A percentile compares a stretch with the other conserved stretches of the same genome.
These are phyloP conservation scores for Drosophila ohnishii DNA, from an alignment of 1,140 invertebrate genomes.

Conservation along the genomic window DNA sequence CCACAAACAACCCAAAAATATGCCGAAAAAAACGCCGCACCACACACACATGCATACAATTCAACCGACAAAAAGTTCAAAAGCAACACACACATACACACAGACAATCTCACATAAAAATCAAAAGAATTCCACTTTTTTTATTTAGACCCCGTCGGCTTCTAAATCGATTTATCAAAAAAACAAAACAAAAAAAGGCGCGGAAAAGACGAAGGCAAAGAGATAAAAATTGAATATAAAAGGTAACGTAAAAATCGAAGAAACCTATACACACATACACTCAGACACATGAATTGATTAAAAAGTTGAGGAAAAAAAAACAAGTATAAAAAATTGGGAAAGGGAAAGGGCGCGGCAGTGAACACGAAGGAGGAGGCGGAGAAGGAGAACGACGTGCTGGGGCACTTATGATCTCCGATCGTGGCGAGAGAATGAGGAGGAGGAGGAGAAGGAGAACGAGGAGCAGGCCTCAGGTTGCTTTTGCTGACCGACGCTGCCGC, in stretches of 20 bases:
- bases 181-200: conserved; percentile 63
- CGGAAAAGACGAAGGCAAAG: conserved; percentile 78
- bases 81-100: conserved; percentile 35
- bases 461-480: conserved; percentile 25
- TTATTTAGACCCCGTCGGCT: conserved; percentile 69
- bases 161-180: conserved; percentile 81
- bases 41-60: conserved; percentile 23
- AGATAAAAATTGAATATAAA: conserved; percentile 78
- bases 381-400: conserved; percentile 43
- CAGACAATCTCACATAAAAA: conserved; percentile 49
- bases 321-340: conserved; percentile 36
- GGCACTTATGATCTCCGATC: conserved; percentile 53
- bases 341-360: conserved; percentile 39
- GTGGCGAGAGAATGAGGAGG: conserved; percentile 2
- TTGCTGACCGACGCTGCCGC: conserved; percentile 59
- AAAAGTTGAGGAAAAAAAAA: conserved; percentile 68
- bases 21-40: conserved; percentile 42
- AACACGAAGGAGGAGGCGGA: conserved; percentile 4
- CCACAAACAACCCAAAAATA: conserved; percentile 46
- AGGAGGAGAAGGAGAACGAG: conserved; percentile 2
- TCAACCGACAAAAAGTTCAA: conserved; percentile 58
- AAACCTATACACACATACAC: conserved; percentile 75
- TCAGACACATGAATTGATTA: conserved; percentile 68
- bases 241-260: conserved; percentile 79
- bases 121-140: conserved; percentile 80